Percentiles rank a stretch among this genome's conserved stretches.
phyloP scores from a whole-genome alignment of 2,888 invertebrate genomes.

The Campaea margaritaria region DNA sequence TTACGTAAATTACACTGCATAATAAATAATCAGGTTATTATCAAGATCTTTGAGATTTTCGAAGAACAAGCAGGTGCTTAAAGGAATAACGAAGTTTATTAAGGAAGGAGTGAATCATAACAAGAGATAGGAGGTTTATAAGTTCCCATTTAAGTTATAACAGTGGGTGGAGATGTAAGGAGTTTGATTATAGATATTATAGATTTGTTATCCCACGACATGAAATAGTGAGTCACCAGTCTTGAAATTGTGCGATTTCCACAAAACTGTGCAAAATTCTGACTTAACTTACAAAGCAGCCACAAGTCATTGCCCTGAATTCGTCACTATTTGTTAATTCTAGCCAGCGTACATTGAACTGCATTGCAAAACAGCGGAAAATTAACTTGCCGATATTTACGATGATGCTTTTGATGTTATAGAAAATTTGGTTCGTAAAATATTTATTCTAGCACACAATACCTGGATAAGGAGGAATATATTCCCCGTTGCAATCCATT shows the following conservation, averaged over 20 bases:
- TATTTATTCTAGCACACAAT: slow-evolving; percentile 41
- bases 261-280: slow-evolving; percentile 26
- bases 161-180: background rate
- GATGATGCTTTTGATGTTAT: slow-evolving; percentile 18
- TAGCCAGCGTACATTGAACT: slow-evolving; percentile 32
- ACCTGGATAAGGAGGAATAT: slow-evolving; percentile 66
- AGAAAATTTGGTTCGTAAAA: slow-evolving; percentile 15
- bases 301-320: slow-evolving; percentile 35
- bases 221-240: slow-evolving; percentile 16
- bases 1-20: background rate
- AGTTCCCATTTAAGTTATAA: background rate
- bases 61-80: background rate
- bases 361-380: slow-evolving; percentile 21
- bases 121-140: background rate
- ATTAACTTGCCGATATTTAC: slow-evolving; percentile 22
- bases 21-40: background rate
- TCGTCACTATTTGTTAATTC: slow-evolving; percentile 38
- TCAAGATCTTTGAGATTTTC: background rate
- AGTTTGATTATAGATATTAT: background rate
- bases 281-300: slow-evolving; percentile 24
- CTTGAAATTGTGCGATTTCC: slow-evolving; percentile 20
- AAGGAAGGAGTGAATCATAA: background rate
- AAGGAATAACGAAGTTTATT: no score
- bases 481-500: slow-evolving; percentile 69
- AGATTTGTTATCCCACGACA: background rate